Percentiles rank a stretch among this genome's conserved stretches.
phyloP scores from a whole-genome alignment of 2,888 invertebrate genomes.

The Pantelozetes paolii region DNA sequence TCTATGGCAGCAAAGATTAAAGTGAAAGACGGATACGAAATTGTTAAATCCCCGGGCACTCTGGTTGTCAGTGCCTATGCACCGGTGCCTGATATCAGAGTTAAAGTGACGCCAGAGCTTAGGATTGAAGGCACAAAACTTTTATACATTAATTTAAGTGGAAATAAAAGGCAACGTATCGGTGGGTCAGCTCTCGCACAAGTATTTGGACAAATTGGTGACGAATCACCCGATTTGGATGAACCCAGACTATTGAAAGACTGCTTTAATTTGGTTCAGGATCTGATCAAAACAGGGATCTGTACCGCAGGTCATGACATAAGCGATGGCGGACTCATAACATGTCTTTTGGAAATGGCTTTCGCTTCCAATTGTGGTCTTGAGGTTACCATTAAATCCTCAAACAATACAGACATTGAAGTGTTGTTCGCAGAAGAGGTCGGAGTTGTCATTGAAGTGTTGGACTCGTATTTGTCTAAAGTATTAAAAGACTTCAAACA shows the following conservation, averaged over 20 bases:
- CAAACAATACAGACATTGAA: slow-evolving; percentile 55
- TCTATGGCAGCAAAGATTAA: slow-evolving; percentile 88
- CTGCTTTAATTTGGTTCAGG: slow-evolving; percentile 78
- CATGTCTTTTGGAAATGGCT: slow-evolving; percentile 90
- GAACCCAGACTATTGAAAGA: slow-evolving; percentile 63
- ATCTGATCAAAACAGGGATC: slow-evolving; percentile 67
- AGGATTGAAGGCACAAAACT: slow-evolving; percentile 63
- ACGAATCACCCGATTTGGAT: slow-evolving; percentile 73
- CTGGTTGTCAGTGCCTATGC: slow-evolving; percentile 94
- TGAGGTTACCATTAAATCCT: slow-evolving; percentile 50
- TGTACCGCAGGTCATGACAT: slow-evolving; percentile 86
- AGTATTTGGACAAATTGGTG: slow-evolving; percentile 77
- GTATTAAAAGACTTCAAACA: slow-evolving; percentile 63
- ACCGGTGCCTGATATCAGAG: slow-evolving; percentile 82
- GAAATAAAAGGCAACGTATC: slow-evolving; percentile 61
- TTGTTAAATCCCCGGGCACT: slow-evolving; percentile 63
- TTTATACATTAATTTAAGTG: slow-evolving; percentile 68
- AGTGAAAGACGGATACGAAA: slow-evolving; percentile 54
- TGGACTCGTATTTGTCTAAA: slow-evolving; percentile 57
- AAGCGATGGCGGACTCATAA: slow-evolving; percentile 91
- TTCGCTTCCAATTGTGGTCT: slow-evolving; percentile 84
- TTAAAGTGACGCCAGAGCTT: slow-evolving; percentile 82
- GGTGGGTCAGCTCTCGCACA: slow-evolving; percentile 93
- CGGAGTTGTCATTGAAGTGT: slow-evolving; percentile 76
- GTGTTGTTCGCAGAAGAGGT: slow-evolving; percentile 78